A percentile compares a stretch with the other conserved stretches of the same genome.
phyloP scores from a whole-genome alignment of 2,113 vertebrate species.

The Tetrao urogallus region DNA sequence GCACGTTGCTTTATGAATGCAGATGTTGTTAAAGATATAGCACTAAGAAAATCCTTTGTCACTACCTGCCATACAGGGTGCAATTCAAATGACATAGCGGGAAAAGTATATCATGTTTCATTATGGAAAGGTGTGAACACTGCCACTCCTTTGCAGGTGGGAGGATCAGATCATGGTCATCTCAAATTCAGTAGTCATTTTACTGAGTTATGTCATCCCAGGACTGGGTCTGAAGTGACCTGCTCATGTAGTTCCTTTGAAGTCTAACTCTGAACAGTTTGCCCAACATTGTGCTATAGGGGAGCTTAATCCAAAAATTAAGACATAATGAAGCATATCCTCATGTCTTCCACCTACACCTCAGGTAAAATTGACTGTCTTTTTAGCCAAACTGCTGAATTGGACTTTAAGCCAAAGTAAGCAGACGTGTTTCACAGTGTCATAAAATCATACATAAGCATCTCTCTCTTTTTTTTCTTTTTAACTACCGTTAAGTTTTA shows the following conservation, averaged over 20 bases:
- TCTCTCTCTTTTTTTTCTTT: background rate
- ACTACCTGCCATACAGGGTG: background rate
- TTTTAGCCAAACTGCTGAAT: background rate
- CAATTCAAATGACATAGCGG: background rate
- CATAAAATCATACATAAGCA: background rate
- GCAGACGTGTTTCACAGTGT: background rate
- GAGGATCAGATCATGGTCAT: background rate
- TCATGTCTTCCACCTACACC: background rate
- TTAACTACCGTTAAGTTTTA: background rate
- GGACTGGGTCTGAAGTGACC: background rate
- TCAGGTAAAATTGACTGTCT: background rate
- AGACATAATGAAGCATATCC: background rate
- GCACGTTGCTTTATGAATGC: background rate
- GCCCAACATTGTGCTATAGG: background rate
- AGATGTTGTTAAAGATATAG: background rate
- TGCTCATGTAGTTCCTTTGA: background rate
- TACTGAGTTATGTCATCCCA: background rate
- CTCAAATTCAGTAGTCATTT: background rate
- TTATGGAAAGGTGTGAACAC: background rate
- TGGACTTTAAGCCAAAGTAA: constrained; percentile 6
- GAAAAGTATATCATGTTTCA: background rate
- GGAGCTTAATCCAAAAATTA: background rate
- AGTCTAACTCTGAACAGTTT: background rate
- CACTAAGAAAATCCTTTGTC: background rate
- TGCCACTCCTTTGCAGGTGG: background rate